Evolutionary conservation across 64 coral and sea anemone genomes (phyloP), one percentile per base, ranked within the genome.

Genomic region (Montipora cactus): DNA sequence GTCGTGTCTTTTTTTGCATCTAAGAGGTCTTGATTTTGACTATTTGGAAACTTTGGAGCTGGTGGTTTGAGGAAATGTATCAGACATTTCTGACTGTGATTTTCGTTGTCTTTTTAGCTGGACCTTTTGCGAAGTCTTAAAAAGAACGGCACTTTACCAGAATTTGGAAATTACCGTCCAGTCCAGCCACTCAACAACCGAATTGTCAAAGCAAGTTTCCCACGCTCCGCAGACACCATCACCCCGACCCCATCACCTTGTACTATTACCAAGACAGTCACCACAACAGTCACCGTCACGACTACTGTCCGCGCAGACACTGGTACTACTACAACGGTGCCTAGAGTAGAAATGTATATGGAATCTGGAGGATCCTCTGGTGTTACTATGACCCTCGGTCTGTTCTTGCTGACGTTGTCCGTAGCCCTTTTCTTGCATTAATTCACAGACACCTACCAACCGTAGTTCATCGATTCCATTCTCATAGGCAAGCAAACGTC

Each of bases 191-290:
- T 94, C 14, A 87, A 93, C 77, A 50, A 77, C 28, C 91, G 95
- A 45, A 53, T 58, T 4, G 78, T 97, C 37, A 47, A 76, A 44
- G 59, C 88, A 5, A 97, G 58, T 46, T 97, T 91, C 76, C 44
- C 52, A 3, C 45, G 52, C 19, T 51, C 87, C 3, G 19, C 5
- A 6, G 16, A 19, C 9, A 77, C 5, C 20, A 19, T 15, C 4
- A 28, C 18, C 2, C 13, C 6, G 4, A 58, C 2, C n/a, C 14
- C 77, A 0, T 61, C 70, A 23, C 20, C 76, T 79, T 4, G 67
- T 21, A 0, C 89, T 14, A 23, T 22, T 45, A 78, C 76, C 12
- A 78, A 22, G 12, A 76, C 74, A 2, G 25, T 45, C 23, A 75
- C 69, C 6, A 9, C 20, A 45, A 76, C 76, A 16, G 46, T 8